A percentile compares a stretch with the other conserved stretches of the same genome.
phyloP scores from a whole-genome alignment of 2,797 vertebrate genomes.

The Aphelocoma californica region DNA sequence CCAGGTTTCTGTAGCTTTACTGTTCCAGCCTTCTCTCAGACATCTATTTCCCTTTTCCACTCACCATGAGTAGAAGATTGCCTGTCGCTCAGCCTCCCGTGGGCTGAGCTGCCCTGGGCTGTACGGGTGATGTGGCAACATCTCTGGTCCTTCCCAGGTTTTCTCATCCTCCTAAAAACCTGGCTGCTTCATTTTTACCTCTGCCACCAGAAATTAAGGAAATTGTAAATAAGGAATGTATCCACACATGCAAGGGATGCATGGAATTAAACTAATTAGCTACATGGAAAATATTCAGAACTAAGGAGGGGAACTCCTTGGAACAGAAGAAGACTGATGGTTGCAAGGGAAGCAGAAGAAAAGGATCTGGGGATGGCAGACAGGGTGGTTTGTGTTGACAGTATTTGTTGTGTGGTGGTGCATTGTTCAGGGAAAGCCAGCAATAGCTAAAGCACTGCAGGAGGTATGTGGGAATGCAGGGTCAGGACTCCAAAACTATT shows the following conservation, averaged over 20 bases:
- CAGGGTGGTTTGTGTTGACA: fast-evolving
- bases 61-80: fast-evolving
- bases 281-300: neutral
- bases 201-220: neutral
- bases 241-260: neutral
- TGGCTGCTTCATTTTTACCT: neutral
- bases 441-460: neutral
- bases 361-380: neutral
- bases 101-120: neutral
- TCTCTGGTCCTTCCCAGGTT: neutral
- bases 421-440: neutral
- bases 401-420: neutral
- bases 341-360: neutral
- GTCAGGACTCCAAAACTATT: neutral
- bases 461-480: neutral
- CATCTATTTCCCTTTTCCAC: neutral
- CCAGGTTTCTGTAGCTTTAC: neutral
- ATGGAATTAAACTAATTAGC: neutral
- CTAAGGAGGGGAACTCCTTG: neutral
- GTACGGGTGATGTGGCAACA: fast-evolving
- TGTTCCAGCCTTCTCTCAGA: neutral
- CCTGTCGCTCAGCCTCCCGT: neutral
- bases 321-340: neutral
- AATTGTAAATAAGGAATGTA: neutral
- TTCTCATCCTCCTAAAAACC: neutral